Base-by-base conservation (phyloP, 2,888 invertebrate species). In the Drosophila nigritarsus region DNA sequence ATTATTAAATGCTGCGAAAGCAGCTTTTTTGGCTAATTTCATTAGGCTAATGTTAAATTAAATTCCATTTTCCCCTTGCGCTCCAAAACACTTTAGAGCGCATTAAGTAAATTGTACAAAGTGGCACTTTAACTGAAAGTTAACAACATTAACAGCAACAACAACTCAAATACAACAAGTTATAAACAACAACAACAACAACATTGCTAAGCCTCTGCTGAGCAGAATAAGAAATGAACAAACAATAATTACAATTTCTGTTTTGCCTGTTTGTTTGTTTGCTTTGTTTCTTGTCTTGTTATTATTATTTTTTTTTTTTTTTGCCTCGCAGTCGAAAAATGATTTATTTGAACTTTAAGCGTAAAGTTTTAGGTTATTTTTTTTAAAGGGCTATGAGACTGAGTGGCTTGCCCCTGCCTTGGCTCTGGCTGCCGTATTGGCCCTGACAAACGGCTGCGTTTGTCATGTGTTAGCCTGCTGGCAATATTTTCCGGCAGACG, bases 371-470 rank as follows among this genome's bases (percentile, higher is more conserved):
- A 45, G 20, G 15, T 8, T 24, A 13, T 15, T 7, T 61, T 59
- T 38, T 61, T 65, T 63, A 65, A 71, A 58, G 59, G 34, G 42
- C 50, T 48, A 34, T n/a, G 27, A 15, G 30, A 18, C 53, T 48
- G 24, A 48, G 51, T 30, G 60, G 42, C 13, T 48, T n/a, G 36
- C 38, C 51, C 45, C 40, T 66, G 45, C n/a, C 42, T 5, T 32
- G 30, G 3, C 8, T 2, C 27, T 29, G 38, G 53, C 45, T 64
- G 64, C 64, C 79, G 78, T 73, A 78, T 81, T 73, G 79, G 75
- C 69, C 65, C 66, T 89, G 87, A 90, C 89, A 90, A 87, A 87
- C 90, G 87, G 89, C 87, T 90, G 87, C 87, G 89, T 90, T 87
- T 87, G 87, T 84, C 87, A 87, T 87, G 82, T 89, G 89, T 89